Base-by-base conservation (phyloP, 2,113 vertebrate genomes). In the Rhinichthys klamathensis region DNA sequence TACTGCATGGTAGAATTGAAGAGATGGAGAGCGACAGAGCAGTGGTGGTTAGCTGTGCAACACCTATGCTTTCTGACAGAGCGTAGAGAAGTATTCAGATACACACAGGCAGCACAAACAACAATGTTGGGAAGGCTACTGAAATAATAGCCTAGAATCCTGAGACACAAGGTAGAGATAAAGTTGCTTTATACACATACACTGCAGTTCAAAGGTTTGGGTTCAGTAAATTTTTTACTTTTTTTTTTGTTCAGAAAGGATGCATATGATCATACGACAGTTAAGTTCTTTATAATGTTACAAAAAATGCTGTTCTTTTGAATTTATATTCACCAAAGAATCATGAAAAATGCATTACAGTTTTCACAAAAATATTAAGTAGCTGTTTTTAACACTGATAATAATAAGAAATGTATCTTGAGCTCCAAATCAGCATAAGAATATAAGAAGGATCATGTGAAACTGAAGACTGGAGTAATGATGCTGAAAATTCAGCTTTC, bases 21-120 rank as follows among this genome's bases (percentile, higher is more conserved):
- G 30, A 67, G 27, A 61, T 10, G 63, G 83, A 81, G 46, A 65
- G 61, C 41, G 61, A 86, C 49, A 85, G 69, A 72, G 74, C 65
- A 70, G 58, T 76, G 60, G 38, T 44, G 63, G 79, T 88, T 73
- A 88, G 88, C 90, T 90, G 90, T 87, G 89, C 84, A 77, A 0
- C 86, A 76, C 72, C 80, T 58, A 87, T 78, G 83, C 89, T 83
- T 18, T 87, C 84, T 74, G 38, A 30, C n/a, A 18, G 70, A 56
- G 70, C 78, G 25, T 56, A 69, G 60, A 80, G 25, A 27, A 25
- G 10, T 18, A 73, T 25, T 10, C 27, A 73, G 38, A 56, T 41
- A 51, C 84, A 73, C 41, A 56, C 23, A 44, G 32, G 78, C 67
- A 69, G 30, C 65, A 69, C 2, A 69, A 69, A 69, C 32, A 69